Evolutionary conservation across 2,113 vertebrate species (phyloP).

Genomic region (Odobenus rosmarus): DNA sequence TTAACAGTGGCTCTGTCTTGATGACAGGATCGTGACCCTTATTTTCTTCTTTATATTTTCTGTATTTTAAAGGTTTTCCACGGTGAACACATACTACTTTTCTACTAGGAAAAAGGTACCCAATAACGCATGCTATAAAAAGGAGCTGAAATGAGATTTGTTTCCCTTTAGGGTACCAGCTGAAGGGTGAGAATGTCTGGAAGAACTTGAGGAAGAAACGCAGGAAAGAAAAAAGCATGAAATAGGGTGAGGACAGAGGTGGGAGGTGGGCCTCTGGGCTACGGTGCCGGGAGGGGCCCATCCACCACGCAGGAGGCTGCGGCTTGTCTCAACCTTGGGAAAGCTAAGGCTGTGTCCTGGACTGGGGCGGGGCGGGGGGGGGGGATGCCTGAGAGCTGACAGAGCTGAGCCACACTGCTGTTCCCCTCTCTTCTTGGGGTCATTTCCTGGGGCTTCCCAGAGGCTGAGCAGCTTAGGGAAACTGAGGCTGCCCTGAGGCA

Average conservation of each 20-base stretch:
- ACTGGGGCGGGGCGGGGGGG: neutral
- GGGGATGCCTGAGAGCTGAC: neutral
- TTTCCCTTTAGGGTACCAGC: neutral
- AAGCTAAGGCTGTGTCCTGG: neutral
- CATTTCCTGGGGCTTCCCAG: neutral
- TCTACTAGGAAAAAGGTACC: neutral
- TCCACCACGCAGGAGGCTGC: neutral
- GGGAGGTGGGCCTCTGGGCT: neutral
- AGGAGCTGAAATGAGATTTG: neutral
- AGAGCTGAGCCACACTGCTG: fast-evolving
- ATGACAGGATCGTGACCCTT: neutral
- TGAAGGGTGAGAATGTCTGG: neutral
- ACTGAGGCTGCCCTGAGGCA: neutral
- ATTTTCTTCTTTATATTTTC: neutral
- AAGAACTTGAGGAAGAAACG: neutral
- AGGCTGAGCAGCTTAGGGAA: neutral
- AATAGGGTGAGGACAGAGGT: neutral
- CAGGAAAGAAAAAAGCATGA: neutral
- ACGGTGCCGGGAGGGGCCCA: neutral
- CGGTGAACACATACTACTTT: neutral
- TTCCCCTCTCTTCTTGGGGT: neutral
- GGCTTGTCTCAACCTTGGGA: neutral
- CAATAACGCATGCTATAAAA: neutral
- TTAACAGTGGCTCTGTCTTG: neutral
- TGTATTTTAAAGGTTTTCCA: slow-evolving; percentile 17